These are phyloP conservation scores for Chanos chanos DNA, from an alignment of 2,797 vertebrate species.

Conservation along the genomic window DNA sequence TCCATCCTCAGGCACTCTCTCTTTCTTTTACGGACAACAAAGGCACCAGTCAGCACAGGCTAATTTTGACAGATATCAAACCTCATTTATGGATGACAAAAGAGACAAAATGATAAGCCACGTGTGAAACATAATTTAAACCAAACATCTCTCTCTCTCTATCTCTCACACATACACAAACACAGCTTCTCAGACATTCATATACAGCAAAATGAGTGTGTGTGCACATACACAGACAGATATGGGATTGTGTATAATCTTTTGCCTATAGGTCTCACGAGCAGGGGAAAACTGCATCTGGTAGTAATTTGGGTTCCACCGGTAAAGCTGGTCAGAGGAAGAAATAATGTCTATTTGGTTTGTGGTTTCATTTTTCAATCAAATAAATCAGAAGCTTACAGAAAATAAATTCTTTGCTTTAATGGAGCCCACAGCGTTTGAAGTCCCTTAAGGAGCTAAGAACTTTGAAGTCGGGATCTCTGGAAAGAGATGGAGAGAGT, in stretches of 20 bases:
- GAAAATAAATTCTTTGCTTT: slow-evolving; percentile 74
- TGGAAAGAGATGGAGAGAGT: slow-evolving; percentile 32
- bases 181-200: background rate
- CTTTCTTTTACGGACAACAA: background rate
- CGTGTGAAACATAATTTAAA: too few species aligned
- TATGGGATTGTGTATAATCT: too few species aligned
- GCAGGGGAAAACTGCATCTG: slow-evolving; percentile 62
- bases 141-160: background rate
- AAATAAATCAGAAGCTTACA: slow-evolving; percentile 73
- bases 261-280: background rate
- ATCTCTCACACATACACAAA: too few species aligned
- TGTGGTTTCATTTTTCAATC: slow-evolving; percentile 75
- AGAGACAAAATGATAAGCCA: too few species aligned
- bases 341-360: slow-evolving; percentile 67
- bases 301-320: slow-evolving; percentile 62
- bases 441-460: slow-evolving; percentile 63
- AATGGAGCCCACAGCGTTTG: slow-evolving; percentile 68
- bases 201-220: too few species aligned
- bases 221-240: slow-evolving; percentile 7
- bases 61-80: too few species aligned
- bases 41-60: too few species aligned
- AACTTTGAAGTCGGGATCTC: slow-evolving; percentile 70
- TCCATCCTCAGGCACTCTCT: background rate
- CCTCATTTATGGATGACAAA: too few species aligned
- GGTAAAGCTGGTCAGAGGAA: slow-evolving; percentile 58